Conservation (phyloP, 1,140 invertebrate genomes). For the Nylanderia fulva region DNA sequence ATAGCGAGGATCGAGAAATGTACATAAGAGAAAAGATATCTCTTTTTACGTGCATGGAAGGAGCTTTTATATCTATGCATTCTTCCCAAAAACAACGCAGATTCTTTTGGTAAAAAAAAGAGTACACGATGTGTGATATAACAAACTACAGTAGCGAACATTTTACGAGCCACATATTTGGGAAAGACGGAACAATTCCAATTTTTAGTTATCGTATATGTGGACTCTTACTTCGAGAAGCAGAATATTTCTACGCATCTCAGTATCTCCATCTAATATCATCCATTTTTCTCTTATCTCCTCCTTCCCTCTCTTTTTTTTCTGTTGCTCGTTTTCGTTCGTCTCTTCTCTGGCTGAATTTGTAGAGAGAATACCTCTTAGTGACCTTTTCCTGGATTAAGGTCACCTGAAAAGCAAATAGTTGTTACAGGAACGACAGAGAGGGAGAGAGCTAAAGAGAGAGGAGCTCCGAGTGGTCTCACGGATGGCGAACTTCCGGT, state of each 20-base stretch:
- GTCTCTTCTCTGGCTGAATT: constrained; percentile 37
- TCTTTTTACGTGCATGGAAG: not conserved
- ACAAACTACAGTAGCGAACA: not conserved
- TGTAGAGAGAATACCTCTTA: constrained; percentile 65
- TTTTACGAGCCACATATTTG: not conserved
- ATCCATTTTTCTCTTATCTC: constrained; percentile 9
- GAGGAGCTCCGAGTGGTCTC: not conserved
- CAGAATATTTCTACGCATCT: constrained; percentile 46
- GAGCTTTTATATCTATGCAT: constrained; percentile 8
- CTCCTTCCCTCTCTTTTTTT: not conserved
- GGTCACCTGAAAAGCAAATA: constrained; percentile 75
- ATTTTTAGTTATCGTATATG: constrained; percentile 4
- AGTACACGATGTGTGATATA: not conserved
- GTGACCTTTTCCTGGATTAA: constrained; percentile 77
- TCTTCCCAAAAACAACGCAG: not conserved
- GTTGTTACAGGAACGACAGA: constrained; percentile 60
- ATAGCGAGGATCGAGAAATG: no score
- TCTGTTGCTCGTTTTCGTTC: constrained; percentile 32
- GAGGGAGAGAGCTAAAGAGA: constrained; percentile 9
- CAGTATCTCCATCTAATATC: not conserved
- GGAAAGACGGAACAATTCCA: constrained; percentile 18
- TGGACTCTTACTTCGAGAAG: constrained; percentile 31
- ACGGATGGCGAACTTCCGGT: constrained; percentile 62
- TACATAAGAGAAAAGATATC: not conserved
- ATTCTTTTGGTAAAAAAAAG: not conserved